Base-by-base conservation (phyloP, 2,888 invertebrate genomes). In the Aplocera efformata region DNA sequence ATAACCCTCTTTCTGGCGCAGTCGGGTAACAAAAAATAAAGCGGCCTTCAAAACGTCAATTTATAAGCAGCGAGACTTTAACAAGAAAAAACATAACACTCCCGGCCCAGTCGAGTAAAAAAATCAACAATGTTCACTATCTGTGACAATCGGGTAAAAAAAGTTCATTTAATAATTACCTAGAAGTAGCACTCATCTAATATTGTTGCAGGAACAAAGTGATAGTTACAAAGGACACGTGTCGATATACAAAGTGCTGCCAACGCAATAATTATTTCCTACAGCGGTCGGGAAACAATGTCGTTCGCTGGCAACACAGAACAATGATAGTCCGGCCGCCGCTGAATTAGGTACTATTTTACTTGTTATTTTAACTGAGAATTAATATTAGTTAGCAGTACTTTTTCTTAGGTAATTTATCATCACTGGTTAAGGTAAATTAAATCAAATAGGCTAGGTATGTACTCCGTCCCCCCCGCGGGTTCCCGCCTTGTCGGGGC, bases 181-280 rank as follows among this genome's bases (percentile, higher is more conserved):
- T 38, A 30, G 21, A 25, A 23, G 22, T 40, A 37, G 32, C 8
- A 28, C 44, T 36, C 17, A 17, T 45, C 22, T 25, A 27, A 20
- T 34, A 29, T 45, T 36, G 33, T 10, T 33, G 35, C 10, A 30
- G 11, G 36, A 36, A 43, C 46, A 35, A 42, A 35, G 20, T 20
- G 8, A 20, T 7, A 10, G 31, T 43, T 37, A 52, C 52, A 55
- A 55, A 64, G 57, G 63, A 59, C 76, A 74, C 76, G 76, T 75
- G 76, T 67, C 67, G 60, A 63, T 62, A 59, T 61, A 59, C 65
- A 65, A 65, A 79, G 81, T 82, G 80, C 82, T 81, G 74, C 84
- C 72, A 79, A 75, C 76, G 70, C 67, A 31, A 72, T 83, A 84
- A 84, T 85, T 83, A 84, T 83, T 84, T 84, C 84, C 84, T 83